phyloP scores from a whole-genome alignment of 2,888 invertebrate species.

The Linnaemya vulpina region DNA sequence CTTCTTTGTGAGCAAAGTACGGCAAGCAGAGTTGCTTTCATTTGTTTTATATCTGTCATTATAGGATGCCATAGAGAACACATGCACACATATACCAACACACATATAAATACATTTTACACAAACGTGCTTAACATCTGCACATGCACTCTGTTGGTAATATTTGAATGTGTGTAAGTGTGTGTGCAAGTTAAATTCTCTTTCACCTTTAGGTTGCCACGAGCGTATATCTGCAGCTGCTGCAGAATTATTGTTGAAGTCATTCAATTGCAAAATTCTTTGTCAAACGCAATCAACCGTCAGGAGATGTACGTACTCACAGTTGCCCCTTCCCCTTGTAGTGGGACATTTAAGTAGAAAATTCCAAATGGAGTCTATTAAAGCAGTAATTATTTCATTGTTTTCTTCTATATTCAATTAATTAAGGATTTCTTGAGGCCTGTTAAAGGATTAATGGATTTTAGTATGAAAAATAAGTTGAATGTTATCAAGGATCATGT shows the following conservation, averaged over 20 bases:
- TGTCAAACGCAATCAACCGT: constrained; percentile 65
- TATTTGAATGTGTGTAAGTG: background rate
- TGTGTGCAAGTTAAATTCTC: constrained; percentile 10
- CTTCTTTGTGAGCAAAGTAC: constrained; percentile 36
- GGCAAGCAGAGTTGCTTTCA: constrained; percentile 50
- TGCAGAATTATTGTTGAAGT: constrained; percentile 63
- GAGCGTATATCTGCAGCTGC: constrained; percentile 32
- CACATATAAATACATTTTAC: background rate
- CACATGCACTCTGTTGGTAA: background rate
- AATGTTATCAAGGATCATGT: no score
- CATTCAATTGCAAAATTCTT: constrained; percentile 66
- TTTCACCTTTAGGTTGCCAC: constrained; percentile 37
- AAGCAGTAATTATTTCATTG: background rate
- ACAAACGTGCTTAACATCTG: background rate
- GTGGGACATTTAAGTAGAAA: constrained; percentile 28
- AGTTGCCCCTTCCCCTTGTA: background rate
- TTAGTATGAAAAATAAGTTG: background rate
- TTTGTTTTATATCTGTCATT: constrained; percentile 70
- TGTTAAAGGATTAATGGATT: background rate
- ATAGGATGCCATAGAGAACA: constrained; percentile 39
- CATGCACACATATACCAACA: constrained; percentile 9
- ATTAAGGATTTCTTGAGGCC: background rate
- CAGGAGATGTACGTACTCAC: constrained; percentile 26
- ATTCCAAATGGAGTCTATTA: constrained; percentile 23
- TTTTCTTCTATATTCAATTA: background rate